Evolutionary conservation across 37 sponge, comb jelly and placozoan species (phyloP), one percentile per base, ranked within the genome.

Genomic region (Hormiphora californensis): DNA sequence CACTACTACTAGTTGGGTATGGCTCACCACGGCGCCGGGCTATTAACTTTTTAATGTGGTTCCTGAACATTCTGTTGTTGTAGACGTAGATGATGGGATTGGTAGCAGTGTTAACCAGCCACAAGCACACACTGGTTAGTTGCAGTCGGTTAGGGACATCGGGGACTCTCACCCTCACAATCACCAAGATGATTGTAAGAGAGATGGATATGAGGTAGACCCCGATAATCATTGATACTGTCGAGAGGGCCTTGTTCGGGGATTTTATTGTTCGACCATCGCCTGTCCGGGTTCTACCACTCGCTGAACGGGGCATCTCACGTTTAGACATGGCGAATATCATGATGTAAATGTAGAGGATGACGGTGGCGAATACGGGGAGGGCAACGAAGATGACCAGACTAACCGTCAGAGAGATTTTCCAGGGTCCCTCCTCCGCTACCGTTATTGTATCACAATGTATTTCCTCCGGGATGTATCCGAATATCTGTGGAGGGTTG

Each of bases 51-150:
- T 33, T 39, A 0, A 73, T n/a, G 22, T 73, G 81, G 5, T 43
- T 23, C 22, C 81, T 21, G 46, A 73, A 73, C 81, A 73, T 73
- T n/a, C 46, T 23, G 81, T 73, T 73, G 81, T 73, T 73, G 44
- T 73, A 73, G 46, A 73, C 81, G 44, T 73, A 73, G 46, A 73
- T 73, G 8, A 73, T 73, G 44, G 81, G 81, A 46, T 73, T 73
- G 23, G 43, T 46, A 7, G 81, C 81, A 1, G 81, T 73, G 81
- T 73, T 73, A 46, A 73, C 46, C 9, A 73, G 8, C 81, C 81
- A 73, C 28, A 73, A n/a, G 43, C 81, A 73, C 28, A 36, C 43
- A 12, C 46, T 19, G 28, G 81, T 46, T 11, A 73, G 81, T 5
- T 73, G 81, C 46, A 73, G 30, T 15, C 81, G 41, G 2, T 39